phyloP scores from a whole-genome alignment of 2,113 vertebrate species.

The Apteryx owenii region DNA sequence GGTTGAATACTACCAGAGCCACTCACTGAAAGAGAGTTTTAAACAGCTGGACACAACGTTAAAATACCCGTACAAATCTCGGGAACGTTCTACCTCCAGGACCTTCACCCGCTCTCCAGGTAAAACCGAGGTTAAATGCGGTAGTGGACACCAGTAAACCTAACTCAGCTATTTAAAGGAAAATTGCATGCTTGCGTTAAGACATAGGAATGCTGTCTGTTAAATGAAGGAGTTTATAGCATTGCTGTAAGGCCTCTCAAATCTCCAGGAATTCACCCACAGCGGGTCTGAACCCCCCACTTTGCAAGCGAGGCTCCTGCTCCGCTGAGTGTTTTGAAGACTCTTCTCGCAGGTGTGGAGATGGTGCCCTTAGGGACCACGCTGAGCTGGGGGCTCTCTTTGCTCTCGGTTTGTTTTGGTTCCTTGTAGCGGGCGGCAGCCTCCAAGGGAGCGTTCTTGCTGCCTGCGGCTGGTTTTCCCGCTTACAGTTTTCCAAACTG shows the following conservation, averaged over 20 bases:
- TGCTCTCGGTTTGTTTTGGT: too few relatives aligned
- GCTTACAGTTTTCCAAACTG: neutral
- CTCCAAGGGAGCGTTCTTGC: neutral
- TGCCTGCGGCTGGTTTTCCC: neutral
- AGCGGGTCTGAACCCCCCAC: neutral
- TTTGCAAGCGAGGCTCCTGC: neutral
- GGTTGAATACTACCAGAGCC: constrained; percentile 96
- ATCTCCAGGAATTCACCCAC: too few relatives aligned
- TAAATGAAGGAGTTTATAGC: neutral
- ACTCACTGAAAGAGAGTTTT: constrained; percentile 98
- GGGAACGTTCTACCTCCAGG: constrained; percentile 85
- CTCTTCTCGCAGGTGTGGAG: rapidly evolving
- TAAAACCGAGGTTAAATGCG: constrained; percentile 29
- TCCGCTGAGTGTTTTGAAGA: neutral
- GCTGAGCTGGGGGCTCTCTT: too few relatives aligned
- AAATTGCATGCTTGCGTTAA: neutral
- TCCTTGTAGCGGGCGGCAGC: neutral
- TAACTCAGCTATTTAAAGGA: rapidly evolving
- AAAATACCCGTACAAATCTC: constrained; percentile 92
- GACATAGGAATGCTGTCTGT: neutral
- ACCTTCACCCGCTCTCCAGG: constrained; percentile 90
- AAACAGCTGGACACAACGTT: constrained; percentile 95
- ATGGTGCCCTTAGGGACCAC: too few relatives aligned
- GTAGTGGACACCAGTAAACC: rapidly evolving
- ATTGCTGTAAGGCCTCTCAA: neutral